Evolutionary conservation across 1,140 invertebrate species (phyloP).

Genomic region (Zaprionus vittiger): DNA sequence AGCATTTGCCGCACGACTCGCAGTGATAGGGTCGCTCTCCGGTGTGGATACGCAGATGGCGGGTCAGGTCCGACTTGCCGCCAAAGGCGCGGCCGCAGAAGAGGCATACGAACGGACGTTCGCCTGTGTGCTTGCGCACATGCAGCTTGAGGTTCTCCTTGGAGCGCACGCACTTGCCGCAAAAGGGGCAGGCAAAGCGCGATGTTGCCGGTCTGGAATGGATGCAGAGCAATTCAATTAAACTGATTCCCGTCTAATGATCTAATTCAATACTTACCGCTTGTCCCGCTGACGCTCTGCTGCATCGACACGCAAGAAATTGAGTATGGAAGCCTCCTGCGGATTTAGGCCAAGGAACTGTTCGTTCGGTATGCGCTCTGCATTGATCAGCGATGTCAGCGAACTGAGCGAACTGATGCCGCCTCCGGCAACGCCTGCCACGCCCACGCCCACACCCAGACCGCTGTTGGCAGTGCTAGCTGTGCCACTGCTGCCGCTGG

Average conservation of each 20-base stretch:
- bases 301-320: constrained; percentile 87
- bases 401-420: constrained; percentile 80
- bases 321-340: constrained; percentile 87
- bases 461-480: constrained; percentile 19
- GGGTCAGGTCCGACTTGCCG: constrained; percentile 93
- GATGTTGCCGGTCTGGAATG: constrained; percentile 70
- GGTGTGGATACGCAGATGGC: constrained; percentile 93
- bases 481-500: constrained; percentile 19
- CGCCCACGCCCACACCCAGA: constrained; percentile 6
- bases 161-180: constrained; percentile 94
- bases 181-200: constrained; percentile 94
- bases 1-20: constrained; percentile 95
- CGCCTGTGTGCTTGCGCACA: constrained; percentile 94
- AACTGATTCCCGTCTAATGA: neutral
- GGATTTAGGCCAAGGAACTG: constrained; percentile 84
- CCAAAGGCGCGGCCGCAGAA: constrained; percentile 94
- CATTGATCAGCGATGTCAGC: constrained; percentile 82
- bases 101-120: constrained; percentile 93
- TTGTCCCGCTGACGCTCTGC: constrained; percentile 88
- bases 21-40: constrained; percentile 93
- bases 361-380: constrained; percentile 82
- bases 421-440: constrained; percentile 14
- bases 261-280: constrained; percentile 58
- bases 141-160: constrained; percentile 95
- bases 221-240: neutral